Conservation (phyloP, 2,113 vertebrate species). For the Nesoenas mayeri region DNA sequence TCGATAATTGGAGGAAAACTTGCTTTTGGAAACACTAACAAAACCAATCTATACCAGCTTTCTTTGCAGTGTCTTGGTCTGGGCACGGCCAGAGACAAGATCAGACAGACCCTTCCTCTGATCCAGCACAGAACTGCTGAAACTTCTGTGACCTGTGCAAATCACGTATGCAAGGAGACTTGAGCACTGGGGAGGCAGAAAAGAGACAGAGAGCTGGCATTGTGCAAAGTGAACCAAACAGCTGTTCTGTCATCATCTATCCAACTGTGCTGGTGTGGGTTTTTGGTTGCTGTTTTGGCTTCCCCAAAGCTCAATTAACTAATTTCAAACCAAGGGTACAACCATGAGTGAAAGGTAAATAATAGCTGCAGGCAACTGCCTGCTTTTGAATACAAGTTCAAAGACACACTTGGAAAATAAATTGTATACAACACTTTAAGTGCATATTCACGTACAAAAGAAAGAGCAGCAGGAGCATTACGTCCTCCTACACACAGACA, state of each 20-base stretch:
- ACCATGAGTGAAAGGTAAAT: background rate
- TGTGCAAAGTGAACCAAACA: background rate
- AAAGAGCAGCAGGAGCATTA: background rate
- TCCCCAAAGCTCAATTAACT: background rate
- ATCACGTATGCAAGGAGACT: background rate
- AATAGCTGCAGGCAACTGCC: background rate
- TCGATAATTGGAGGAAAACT: background rate
- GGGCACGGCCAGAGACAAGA: background rate
- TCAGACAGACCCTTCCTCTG: background rate
- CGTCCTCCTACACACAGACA: background rate
- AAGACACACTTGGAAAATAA: background rate
- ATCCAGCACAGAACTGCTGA: background rate
- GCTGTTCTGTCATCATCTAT: background rate
- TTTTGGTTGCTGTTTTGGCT: background rate
- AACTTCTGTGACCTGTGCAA: background rate
- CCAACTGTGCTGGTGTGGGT: background rate
- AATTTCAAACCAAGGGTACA: background rate
- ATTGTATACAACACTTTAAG: background rate
- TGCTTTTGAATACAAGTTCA: background rate
- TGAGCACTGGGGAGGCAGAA: background rate
- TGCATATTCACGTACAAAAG: background rate
- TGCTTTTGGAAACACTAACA: background rate
- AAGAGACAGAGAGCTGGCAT: background rate
- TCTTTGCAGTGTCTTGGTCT: background rate
- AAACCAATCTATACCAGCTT: background rate